These are phyloP conservation scores for Sceloporus undulatus DNA, from an alignment of 2,113 vertebrate genomes.

Conservation along the genomic window DNA sequence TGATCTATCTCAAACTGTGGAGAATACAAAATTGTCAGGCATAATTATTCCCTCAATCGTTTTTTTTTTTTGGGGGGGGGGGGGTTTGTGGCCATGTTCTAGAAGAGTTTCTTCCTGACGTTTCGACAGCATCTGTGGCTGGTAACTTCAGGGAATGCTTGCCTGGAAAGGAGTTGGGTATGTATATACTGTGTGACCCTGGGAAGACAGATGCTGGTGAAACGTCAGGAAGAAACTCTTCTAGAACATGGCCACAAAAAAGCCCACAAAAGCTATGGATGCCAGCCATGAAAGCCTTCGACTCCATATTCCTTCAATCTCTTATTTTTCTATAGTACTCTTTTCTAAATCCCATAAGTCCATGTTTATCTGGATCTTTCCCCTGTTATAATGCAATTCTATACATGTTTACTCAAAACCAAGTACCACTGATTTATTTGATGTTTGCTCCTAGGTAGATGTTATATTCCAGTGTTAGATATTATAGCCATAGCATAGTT, in stretches of 20 bases:
- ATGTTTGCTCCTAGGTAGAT: not conserved
- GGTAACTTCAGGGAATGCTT: no score
- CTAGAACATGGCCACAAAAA: no score
- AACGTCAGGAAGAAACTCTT: no score
- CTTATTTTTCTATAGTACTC: not conserved
- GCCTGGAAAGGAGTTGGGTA: no score
- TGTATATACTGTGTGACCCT: no score
- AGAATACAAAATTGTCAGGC: not conserved
- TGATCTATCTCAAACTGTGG: not conserved
- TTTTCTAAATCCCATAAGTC: not conserved
- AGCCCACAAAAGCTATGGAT: no score
- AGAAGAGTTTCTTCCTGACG: no score
- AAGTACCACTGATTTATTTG: not conserved
- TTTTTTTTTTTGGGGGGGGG: not conserved
- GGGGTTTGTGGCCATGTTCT: no score
- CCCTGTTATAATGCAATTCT: not conserved
- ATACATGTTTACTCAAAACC: not conserved
- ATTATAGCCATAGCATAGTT: not conserved
- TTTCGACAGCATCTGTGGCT: no score
- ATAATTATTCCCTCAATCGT: not conserved
- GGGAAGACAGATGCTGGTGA: no score
- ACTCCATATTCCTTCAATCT: not conserved
- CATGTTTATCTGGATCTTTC: not conserved
- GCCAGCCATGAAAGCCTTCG: no score
- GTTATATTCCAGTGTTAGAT: not conserved